Evolutionary conservation across 1,140 invertebrate genomes (phyloP).

Genomic region (Drosophila insularis): DNA sequence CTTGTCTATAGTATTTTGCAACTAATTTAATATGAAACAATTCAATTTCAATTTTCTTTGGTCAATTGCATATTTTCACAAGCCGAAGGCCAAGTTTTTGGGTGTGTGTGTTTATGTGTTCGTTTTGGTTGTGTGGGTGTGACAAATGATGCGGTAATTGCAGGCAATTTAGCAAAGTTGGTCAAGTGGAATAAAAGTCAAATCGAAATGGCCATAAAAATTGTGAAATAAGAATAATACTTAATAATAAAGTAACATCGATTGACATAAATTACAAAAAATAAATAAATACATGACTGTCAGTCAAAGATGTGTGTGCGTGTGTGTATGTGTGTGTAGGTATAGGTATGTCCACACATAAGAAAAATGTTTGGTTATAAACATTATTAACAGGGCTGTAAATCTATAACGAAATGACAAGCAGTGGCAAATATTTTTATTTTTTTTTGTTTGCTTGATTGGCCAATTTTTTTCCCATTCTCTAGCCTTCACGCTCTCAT

Average conservation of each 20-base stretch:
- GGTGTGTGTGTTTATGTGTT: not conserved
- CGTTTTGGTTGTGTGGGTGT: not conserved
- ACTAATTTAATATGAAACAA: conserved; percentile 6
- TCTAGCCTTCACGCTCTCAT: not conserved
- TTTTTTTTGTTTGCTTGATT: conserved; percentile 12
- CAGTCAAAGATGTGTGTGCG: not conserved
- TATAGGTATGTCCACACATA: conserved; percentile 5
- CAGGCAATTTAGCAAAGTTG: conserved; percentile 11
- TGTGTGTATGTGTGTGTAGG: not conserved
- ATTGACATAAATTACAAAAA: conserved; percentile 6
- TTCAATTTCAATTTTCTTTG: conserved; percentile 5
- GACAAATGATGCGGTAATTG: conserved; percentile 19
- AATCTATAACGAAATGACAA: conserved; percentile 57
- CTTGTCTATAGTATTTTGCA: not conserved
- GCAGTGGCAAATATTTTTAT: not conserved
- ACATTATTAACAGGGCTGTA: conserved; percentile 54
- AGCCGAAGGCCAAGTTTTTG: not conserved
- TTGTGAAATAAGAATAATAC: conserved; percentile 9
- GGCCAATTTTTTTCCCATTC: not conserved
- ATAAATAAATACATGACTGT: conserved; percentile 9
- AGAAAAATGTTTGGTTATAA: conserved; percentile 59
- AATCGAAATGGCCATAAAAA: conserved; percentile 10
- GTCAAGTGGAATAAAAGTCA: conserved; percentile 11
- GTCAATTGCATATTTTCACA: conserved; percentile 6
- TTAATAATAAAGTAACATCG: conserved; percentile 6